phyloP scores from a whole-genome alignment of 2,113 vertebrate species.

The Isichthys henryi region DNA sequence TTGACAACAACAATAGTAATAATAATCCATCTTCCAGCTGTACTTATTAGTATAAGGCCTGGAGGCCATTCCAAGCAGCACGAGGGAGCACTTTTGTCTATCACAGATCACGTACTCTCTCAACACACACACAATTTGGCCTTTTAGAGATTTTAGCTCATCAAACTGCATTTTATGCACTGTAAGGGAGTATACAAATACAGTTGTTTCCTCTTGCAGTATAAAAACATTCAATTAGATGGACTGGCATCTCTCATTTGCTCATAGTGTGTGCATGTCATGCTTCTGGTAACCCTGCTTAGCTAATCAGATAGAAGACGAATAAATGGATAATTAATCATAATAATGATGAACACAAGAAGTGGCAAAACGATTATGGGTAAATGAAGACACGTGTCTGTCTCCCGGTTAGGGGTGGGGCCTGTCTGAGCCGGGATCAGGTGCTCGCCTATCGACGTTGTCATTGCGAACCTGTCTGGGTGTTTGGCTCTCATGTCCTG shows the following conservation, averaged over 20 bases:
- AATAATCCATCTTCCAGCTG: neutral
- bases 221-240: neutral
- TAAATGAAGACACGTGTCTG: neutral
- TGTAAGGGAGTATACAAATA: neutral
- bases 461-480: neutral
- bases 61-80: neutral
- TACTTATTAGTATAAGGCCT: neutral
- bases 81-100: neutral
- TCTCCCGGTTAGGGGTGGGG: neutral
- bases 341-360: neutral
- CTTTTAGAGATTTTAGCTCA: neutral
- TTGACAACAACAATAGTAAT: neutral
- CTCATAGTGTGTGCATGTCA: neutral
- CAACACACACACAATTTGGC: neutral
- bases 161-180: neutral
- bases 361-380: neutral
- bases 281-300: neutral
- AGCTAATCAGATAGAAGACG: neutral
- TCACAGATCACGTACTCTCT: neutral
- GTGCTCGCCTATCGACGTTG: neutral
- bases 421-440: neutral
- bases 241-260: neutral
- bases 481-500: neutral
- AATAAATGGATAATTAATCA: neutral
- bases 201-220: neutral